phyloP scores from a whole-genome alignment of 2,113 vertebrate species.

The Eulemur rufifrons region DNA sequence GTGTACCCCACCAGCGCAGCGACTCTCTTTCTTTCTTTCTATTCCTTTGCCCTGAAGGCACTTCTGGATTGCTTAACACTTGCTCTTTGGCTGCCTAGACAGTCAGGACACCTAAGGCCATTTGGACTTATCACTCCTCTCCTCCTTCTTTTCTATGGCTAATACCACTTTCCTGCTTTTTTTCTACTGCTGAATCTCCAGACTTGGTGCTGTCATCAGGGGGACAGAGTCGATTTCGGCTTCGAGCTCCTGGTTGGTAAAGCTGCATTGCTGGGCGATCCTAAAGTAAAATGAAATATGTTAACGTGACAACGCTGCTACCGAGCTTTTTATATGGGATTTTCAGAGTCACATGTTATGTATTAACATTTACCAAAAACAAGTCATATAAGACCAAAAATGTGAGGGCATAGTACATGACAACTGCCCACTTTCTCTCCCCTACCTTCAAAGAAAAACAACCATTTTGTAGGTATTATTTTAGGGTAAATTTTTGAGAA shows the following conservation, averaged over 20 bases:
- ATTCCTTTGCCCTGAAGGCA: constrained; percentile 90
- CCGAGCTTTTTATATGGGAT: neutral
- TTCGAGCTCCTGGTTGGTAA: constrained; percentile 96
- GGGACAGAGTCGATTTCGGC: constrained; percentile 86
- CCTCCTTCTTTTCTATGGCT: constrained; percentile 87
- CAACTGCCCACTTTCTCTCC: neutral
- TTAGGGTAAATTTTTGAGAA: neutral
- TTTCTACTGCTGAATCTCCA: constrained; percentile 84
- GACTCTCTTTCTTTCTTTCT: constrained; percentile 78
- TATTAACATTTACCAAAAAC: neutral
- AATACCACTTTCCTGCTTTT: constrained; percentile 88
- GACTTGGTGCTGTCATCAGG: constrained; percentile 84
- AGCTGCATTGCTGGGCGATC: constrained; percentile 98
- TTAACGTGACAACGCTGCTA: constrained; percentile 13
- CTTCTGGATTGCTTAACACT: constrained; percentile 90
- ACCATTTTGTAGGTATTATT: constrained; percentile 5
- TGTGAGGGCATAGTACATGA: neutral
- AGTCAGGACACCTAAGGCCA: constrained; percentile 86
- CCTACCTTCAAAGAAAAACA: constrained; percentile 29
- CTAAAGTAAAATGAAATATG: constrained; percentile 83
- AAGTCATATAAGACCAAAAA: neutral
- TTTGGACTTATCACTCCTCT: constrained; percentile 85
- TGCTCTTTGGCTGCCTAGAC: constrained; percentile 90
- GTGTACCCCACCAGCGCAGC: constrained; percentile 79
- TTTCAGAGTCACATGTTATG: neutral